A percentile compares a stretch with the other conserved stretches of the same genome.
Evolutionary conservation across 1,140 invertebrate species (phyloP).

Genomic region (Heliothis subflexa): DNA sequence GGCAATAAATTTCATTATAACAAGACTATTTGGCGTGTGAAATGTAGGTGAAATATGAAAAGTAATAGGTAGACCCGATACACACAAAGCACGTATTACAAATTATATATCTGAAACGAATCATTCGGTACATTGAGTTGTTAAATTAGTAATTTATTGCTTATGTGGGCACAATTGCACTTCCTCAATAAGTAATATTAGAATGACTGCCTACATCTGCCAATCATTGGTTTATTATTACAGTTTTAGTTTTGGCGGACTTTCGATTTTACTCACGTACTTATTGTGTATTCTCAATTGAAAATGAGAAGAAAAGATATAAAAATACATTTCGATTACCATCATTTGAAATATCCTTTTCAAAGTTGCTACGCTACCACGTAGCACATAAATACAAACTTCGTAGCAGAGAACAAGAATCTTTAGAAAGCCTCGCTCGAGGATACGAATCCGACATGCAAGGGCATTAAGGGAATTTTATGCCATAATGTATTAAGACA

Average conservation of each 20-base stretch:
- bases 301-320: not conserved
- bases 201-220: slow-evolving; percentile 38
- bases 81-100: slow-evolving; percentile 29
- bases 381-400: slow-evolving; percentile 16
- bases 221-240: slow-evolving; percentile 44
- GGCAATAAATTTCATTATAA: slow-evolving; percentile 40
- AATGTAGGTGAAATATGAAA: slow-evolving; percentile 44
- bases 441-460: slow-evolving; percentile 27
- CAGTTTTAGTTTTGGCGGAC: slow-evolving; percentile 25
- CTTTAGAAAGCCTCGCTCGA: not conserved
- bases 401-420: slow-evolving; percentile 5
- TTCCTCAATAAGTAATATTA: slow-evolving; percentile 42
- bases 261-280: slow-evolving; percentile 31
- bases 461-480: slow-evolving; percentile 27
- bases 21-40: slow-evolving; percentile 15
- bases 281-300: not conserved
- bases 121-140: slow-evolving; percentile 39
- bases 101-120: slow-evolving; percentile 37
- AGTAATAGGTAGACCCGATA: not conserved
- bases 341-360: not conserved
- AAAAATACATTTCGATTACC: not conserved
- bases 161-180: slow-evolving; percentile 27
- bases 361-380: not conserved
- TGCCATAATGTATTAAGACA: slow-evolving; percentile 28
- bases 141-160: slow-evolving; percentile 42